Evolutionary conservation across 1,140 invertebrate species (phyloP).

Genomic region (Camponotus vicinus): DNA sequence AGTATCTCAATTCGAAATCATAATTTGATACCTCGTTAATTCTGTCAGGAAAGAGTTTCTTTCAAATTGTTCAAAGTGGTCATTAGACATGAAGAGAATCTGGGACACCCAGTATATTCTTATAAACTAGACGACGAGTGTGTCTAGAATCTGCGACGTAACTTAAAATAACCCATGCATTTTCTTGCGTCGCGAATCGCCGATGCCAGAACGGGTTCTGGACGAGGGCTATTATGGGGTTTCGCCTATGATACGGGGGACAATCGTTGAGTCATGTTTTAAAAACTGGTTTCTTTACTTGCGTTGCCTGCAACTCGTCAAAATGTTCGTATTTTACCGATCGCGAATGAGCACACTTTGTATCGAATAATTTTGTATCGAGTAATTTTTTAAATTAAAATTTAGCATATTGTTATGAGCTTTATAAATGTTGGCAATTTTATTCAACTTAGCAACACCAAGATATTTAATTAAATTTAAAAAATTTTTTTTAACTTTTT

Average conservation of each 20-base stretch:
- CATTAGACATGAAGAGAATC: conserved; percentile 1
- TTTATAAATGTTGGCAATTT: too few species aligned
- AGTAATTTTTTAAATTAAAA: too few species aligned
- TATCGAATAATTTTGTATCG: not conserved
- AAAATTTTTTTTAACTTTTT: too few species aligned
- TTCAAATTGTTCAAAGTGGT: not conserved
- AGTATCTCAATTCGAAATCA: not conserved
- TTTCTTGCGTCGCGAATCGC: conserved; percentile 24
- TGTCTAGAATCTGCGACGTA: conserved; percentile 39
- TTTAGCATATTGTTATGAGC: too few species aligned
- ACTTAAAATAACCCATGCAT: conserved; percentile 51
- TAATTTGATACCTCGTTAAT: not conserved
- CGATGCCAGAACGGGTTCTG: conserved; percentile 60
- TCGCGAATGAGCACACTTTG: conserved; percentile 5
- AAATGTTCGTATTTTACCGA: not conserved
- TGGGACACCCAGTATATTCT: conserved; percentile 37
- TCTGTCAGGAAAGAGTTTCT: not conserved
- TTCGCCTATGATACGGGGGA: conserved; percentile 67
- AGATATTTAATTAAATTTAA: too few species aligned
- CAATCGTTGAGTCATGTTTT: conserved; percentile 73
- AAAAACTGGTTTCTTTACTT: conserved; percentile 73
- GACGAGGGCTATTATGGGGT: conserved; percentile 64
- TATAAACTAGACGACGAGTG: conserved; percentile 20
- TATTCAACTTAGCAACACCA: too few species aligned
- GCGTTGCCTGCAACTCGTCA: not conserved